These are phyloP conservation scores for Aleadryas rufinucha DNA, from an alignment of 2,113 vertebrate species.

Conservation along the genomic window DNA sequence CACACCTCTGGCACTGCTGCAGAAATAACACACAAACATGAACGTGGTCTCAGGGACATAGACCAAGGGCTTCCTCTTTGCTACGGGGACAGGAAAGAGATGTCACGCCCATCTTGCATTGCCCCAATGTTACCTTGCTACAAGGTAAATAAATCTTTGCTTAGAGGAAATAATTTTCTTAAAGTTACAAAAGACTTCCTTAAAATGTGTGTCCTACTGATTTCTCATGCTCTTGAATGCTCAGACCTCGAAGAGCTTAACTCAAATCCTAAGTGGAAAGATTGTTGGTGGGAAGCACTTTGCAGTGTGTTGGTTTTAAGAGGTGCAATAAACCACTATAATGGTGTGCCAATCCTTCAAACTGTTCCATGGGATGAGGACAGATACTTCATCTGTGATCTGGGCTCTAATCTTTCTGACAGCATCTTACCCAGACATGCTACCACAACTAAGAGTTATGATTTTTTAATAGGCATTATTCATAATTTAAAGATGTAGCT, in stretches of 20 bases:
- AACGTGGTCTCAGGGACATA: neutral
- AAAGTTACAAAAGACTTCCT: neutral
- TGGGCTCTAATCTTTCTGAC: neutral
- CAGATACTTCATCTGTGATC: neutral
- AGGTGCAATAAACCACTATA: neutral
- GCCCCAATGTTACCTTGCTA: neutral
- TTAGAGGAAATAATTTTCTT: neutral
- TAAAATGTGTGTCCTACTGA: neutral
- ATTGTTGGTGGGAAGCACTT: neutral
- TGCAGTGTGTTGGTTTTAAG: neutral
- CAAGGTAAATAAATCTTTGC: neutral
- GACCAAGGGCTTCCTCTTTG: neutral
- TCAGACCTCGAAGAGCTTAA: neutral
- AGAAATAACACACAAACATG: neutral
- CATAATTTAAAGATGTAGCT: constrained; percentile 2
- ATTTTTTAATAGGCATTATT: constrained; percentile 12
- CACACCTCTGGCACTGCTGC: neutral
- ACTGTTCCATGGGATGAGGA: neutral
- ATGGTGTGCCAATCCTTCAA: neutral
- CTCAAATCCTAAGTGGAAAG: neutral
- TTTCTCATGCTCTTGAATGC: neutral
- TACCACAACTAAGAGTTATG: neutral
- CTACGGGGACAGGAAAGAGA: neutral
- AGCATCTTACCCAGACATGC: neutral
- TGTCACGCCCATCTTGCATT: fast-evolving